Evolutionary conservation across 2,113 vertebrate species (phyloP), one percentile per base, ranked within the genome.

Genomic region (Aleadryas rufinucha): DNA sequence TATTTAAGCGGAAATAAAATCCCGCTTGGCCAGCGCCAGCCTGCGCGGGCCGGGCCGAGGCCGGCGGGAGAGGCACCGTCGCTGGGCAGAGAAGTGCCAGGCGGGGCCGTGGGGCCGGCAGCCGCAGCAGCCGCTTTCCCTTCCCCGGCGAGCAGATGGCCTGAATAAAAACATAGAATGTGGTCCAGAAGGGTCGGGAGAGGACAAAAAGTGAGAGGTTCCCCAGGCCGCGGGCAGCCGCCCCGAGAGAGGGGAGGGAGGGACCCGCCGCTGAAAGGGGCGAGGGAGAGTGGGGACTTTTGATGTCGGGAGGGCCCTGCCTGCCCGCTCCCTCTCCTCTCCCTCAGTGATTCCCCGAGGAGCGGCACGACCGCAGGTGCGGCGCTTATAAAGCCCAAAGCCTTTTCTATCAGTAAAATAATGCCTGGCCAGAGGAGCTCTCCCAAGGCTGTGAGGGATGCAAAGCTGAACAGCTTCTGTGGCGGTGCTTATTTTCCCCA

Each of bases 201-300:
- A 98, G 98, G 98, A 99, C 98, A 99, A 99, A 99, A 99, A 98
- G 98, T 98, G 98, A 99, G 99, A 98, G 98, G 98, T 97, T 99
- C 98, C 98, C 97, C 98, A 98, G 98, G 98, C 98, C 98, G 98
- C 98, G 98, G 98, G 97, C 98, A 98, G 98, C 97, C 97, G 97
- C 98, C 98, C 96, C 97, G 97, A 97, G 98, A 98, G 98, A 98
- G 97, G 94, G 97, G 96, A 98, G 98, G 89, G 80, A 71, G 76
- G 98, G 97, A 97, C 76, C 82, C 85, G 37, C 69, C 52, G 56
- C 97, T 95, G 95, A 98, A 97, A 98, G 98, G 96, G 92, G 96
- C 59, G 97, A 96, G 97, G 93, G 72, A 95, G 95, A 96, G 92
- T 61, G 93, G 92, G 84, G 94, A 96, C 95, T 97, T 98, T 97